Conservation (phyloP, 2,888 invertebrate species). For the Trichopoda pennipes region DNA sequence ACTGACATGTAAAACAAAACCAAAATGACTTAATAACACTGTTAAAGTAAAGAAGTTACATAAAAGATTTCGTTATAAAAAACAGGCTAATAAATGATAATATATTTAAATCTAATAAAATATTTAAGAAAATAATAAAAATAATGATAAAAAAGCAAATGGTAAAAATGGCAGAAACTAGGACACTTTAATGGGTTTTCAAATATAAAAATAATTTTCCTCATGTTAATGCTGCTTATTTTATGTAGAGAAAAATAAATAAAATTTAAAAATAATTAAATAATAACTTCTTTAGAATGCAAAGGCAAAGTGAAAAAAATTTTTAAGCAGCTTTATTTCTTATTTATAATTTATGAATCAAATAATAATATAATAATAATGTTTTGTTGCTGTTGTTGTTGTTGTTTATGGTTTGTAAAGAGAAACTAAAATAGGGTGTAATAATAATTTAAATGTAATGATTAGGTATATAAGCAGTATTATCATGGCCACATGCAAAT, state of each 20-base stretch:
- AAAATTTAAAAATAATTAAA: slow-evolving; percentile 2
- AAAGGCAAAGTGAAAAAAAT: no score
- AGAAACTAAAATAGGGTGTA: no score
- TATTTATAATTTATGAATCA: no score
- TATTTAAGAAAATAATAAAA: slow-evolving; percentile 4
- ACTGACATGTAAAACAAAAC: slow-evolving; percentile 16
- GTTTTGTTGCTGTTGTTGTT: no score
- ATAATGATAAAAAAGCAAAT: not conserved
- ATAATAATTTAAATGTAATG: no score
- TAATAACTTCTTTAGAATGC: not conserved
- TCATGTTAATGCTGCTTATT: not conserved
- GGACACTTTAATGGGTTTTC: slow-evolving; percentile 27
- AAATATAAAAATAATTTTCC: not conserved
- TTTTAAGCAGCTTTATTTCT: no score
- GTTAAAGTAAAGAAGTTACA: not conserved
- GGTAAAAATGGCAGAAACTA: not conserved
- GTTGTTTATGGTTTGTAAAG: no score
- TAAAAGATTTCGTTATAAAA: not conserved
- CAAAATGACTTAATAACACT: not conserved
- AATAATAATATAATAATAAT: no score
- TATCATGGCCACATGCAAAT: no score
- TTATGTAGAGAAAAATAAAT: not conserved
- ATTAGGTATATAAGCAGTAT: no score
- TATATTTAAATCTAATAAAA: slow-evolving; percentile 23
- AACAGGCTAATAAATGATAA: slow-evolving; percentile 36